A percentile compares a stretch with the other conserved stretches of the same genome.
These are phyloP conservation scores for Macrotus californicus DNA, from an alignment of 2,113 vertebrate genomes.

Conservation along the genomic window DNA sequence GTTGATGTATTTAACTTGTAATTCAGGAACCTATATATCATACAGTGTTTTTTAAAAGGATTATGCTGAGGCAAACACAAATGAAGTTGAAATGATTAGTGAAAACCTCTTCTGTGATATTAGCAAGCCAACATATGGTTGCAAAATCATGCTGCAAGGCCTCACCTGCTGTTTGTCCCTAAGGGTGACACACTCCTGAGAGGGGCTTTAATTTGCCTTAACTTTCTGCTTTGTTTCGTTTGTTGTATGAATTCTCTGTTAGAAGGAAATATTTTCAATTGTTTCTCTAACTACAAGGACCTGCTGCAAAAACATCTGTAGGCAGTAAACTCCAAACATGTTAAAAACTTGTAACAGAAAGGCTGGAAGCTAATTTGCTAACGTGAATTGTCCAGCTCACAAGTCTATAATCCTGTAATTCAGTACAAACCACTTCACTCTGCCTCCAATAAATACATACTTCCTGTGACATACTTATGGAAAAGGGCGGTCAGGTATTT, in stretches of 20 bases:
- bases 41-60: background rate
- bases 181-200: background rate
- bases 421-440: background rate
- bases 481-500: background rate
- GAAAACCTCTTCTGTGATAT: background rate
- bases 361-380: background rate
- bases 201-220: background rate
- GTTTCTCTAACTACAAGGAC: background rate
- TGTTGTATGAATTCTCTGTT: background rate
- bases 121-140: background rate
- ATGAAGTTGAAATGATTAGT: background rate
- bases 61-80: background rate
- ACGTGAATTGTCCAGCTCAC: background rate
- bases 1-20: background rate
- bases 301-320: background rate
- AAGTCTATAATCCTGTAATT: background rate
- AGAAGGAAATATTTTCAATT: constrained; percentile 21
- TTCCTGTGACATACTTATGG: background rate
- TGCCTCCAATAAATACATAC: background rate
- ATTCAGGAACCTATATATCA: background rate
- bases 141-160: background rate
- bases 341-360: constrained; percentile 35
- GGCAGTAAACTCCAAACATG: background rate
- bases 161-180: background rate
- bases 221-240: background rate